phyloP scores from a whole-genome alignment of 2,888 invertebrate genomes.

The Erpobdella octoculata region DNA sequence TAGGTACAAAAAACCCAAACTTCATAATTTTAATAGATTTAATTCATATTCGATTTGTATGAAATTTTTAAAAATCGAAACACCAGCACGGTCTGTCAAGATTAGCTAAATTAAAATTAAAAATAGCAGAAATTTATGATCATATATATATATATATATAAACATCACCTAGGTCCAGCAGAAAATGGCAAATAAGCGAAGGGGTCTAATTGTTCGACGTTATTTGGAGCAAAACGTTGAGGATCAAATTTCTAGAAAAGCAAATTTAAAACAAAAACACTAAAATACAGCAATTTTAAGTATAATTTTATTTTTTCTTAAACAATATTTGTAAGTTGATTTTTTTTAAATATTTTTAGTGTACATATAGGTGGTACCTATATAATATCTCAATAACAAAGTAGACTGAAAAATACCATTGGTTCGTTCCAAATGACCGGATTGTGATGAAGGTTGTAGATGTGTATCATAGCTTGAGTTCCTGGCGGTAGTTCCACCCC shows the following conservation, averaged over 20 bases:
- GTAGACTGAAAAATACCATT: too few species aligned
- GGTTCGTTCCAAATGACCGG: slow-evolving; percentile 41
- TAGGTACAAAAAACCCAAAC: too few species aligned
- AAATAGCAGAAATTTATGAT: too few species aligned
- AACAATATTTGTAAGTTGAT: neutral
- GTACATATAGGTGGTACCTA: neutral
- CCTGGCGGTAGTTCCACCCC: slow-evolving; percentile 40
- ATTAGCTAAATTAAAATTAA: too few species aligned
- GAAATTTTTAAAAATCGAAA: too few species aligned
- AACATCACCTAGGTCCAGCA: slow-evolving; percentile 46
- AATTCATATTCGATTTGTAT: too few species aligned
- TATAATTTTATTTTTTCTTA: neutral
- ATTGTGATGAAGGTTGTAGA: slow-evolving; percentile 45
- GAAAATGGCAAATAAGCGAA: slow-evolving; percentile 44
- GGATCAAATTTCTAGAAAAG: slow-evolving; percentile 39
- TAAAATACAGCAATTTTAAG: neutral
- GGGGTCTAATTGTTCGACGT: slow-evolving; percentile 40
- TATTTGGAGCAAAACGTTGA: slow-evolving; percentile 42
- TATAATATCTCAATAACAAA: neutral
- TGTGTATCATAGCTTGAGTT: slow-evolving; percentile 38
- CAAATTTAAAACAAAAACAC: neutral
- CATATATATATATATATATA: too few species aligned
- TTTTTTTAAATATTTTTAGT: neutral
- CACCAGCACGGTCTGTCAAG: too few species aligned
- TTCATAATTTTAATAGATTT: too few species aligned